phyloP scores from a whole-genome alignment of 2,113 vertebrate species.

The Ptilorrhoa leucosticta region DNA sequence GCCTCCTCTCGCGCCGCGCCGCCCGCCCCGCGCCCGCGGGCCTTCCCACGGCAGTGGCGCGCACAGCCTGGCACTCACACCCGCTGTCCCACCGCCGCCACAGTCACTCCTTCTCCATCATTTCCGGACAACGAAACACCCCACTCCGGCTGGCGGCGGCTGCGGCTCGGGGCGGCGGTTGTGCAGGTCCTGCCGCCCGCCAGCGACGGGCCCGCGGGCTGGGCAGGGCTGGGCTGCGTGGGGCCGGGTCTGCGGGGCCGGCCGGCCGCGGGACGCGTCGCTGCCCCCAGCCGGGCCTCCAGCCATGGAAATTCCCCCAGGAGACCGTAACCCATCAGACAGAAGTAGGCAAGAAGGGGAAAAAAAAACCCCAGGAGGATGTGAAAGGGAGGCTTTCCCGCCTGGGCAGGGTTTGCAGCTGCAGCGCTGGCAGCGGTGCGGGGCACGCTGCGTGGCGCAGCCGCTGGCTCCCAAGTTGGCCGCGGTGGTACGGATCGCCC shows the following conservation, averaged over 20 bases:
- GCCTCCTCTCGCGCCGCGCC: too few relatives aligned
- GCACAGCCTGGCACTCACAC: not conserved
- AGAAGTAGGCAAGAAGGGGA: not conserved
- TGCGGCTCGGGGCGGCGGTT: slow-evolving; percentile 21
- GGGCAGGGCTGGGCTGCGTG: not conserved
- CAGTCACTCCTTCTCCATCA: slow-evolving; percentile 76
- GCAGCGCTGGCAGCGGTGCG: not conserved
- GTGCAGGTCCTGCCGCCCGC: not conserved
- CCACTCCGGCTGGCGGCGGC: slow-evolving; percentile 45
- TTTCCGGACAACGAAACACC: slow-evolving; percentile 81
- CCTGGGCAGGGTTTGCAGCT: not conserved
- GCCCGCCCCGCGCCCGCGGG: not conserved
- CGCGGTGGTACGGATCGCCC: not conserved
- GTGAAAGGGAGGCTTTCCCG: not conserved
- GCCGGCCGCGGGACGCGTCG: not conserved
- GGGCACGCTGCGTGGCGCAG: not conserved
- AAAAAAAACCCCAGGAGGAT: not conserved
- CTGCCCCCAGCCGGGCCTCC: not conserved
- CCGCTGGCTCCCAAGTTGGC: not conserved
- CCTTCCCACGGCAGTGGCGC: not conserved
- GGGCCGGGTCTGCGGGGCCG: not conserved
- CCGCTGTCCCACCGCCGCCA: not conserved
- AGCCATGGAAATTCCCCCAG: not conserved
- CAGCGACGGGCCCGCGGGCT: not conserved
- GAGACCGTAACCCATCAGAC: not conserved